Percentiles rank a stretch among this genome's conserved stretches.
These are phyloP conservation scores for Podiceps cristatus DNA, from an alignment of 2,113 vertebrate species.

Conservation along the genomic window DNA sequence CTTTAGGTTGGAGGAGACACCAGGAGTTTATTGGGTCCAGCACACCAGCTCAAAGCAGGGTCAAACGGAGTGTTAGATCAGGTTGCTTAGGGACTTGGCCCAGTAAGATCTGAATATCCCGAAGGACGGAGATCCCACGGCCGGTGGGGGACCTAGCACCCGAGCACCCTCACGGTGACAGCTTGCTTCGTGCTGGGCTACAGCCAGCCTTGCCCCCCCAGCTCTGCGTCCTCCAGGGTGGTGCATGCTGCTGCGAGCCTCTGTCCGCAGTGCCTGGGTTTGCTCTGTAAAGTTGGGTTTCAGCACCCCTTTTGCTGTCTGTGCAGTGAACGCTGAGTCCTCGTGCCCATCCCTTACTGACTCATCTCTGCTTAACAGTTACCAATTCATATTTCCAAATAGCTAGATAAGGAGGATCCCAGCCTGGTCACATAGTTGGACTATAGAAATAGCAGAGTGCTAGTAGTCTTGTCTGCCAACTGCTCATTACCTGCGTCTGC, in stretches of 20 bases:
- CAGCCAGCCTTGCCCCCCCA: background rate
- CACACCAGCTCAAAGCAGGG: background rate
- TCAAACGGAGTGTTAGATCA: rapidly evolving
- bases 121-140: background rate
- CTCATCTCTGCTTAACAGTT: background rate
- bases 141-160: background rate
- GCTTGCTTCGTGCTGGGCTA: background rate
- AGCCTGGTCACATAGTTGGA: background rate
- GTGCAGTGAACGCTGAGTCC: background rate
- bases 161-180: background rate
- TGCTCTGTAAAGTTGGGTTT: background rate
- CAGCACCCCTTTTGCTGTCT: background rate
- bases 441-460: background rate
- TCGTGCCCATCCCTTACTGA: background rate
- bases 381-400: background rate
- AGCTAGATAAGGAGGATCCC: background rate
- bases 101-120: background rate
- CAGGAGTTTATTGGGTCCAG: background rate
- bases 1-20: background rate
- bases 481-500: background rate
- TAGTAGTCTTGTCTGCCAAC: background rate
- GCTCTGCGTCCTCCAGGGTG: background rate
- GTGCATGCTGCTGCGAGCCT: rapidly evolving
- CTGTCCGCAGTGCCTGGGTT: background rate
- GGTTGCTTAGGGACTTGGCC: background rate